Evolutionary conservation across 2,797 vertebrate genomes (phyloP).

Genomic region (Pipistrellus nathusii): DNA sequence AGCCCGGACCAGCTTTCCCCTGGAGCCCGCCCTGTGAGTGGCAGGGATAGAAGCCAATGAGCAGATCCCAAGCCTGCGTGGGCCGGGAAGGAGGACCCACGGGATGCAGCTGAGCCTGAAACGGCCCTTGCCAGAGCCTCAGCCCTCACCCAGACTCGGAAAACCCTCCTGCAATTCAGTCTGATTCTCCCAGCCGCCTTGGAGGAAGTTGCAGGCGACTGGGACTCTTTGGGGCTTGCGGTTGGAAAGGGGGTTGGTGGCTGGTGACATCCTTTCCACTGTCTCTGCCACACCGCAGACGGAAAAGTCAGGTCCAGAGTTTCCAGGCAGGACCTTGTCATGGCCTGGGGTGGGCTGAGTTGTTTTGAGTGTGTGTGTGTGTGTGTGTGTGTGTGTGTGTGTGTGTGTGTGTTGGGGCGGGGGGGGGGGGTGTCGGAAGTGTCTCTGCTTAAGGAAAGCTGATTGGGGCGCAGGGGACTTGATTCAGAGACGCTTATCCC

Average conservation of each 20-base stretch:
- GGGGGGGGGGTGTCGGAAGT: too few relatives aligned
- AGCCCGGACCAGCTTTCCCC: background rate
- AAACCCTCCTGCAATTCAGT: background rate
- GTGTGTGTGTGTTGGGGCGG: too few relatives aligned
- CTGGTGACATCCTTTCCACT: background rate
- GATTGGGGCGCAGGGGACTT: background rate
- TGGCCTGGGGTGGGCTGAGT: background rate
- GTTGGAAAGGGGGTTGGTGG: background rate
- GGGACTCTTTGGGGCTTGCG: background rate
- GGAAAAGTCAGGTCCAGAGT: background rate
- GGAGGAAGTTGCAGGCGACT: background rate
- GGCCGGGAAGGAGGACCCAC: background rate
- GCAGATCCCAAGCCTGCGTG: background rate
- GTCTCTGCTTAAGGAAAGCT: background rate
- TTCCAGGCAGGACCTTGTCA: background rate
- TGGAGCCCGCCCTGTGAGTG: background rate
- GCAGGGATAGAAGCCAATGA: background rate
- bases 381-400: too few relatives aligned
- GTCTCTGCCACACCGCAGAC: rapidly evolving
- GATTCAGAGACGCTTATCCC: background rate
- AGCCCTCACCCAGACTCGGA: rapidly evolving
- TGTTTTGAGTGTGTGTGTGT: background rate
- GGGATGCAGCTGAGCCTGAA: background rate
- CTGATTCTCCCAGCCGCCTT: background rate
- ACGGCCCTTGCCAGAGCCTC: rapidly evolving